phyloP scores from a whole-genome alignment of 2,888 invertebrate species.

The Pandemis corylana region DNA sequence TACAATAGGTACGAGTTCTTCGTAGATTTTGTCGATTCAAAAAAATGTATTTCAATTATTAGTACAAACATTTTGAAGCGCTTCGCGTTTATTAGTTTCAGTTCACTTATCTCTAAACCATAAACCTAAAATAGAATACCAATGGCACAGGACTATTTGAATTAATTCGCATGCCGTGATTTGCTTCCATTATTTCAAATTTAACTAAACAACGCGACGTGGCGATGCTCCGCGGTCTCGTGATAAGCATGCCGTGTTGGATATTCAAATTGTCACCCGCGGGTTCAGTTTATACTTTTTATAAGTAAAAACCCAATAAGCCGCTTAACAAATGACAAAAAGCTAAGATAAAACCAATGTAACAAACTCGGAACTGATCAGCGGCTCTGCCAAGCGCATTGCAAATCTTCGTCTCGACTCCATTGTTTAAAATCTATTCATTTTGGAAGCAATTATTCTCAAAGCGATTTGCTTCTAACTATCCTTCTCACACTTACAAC shows the following conservation, averaged over 20 bases:
- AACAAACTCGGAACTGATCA: constrained; percentile 36
- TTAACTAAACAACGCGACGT: constrained; percentile 45
- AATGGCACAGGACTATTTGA: constrained; percentile 34
- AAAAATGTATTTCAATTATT: not conserved
- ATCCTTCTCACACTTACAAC: constrained; percentile 55
- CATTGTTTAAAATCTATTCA: constrained; percentile 64
- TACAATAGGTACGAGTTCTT: not conserved
- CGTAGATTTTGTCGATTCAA: not conserved
- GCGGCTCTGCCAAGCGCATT: constrained; percentile 24
- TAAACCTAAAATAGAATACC: constrained; percentile 37
- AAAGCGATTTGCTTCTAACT: constrained; percentile 59
- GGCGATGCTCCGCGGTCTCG: constrained; percentile 46
- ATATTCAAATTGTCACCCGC: constrained; percentile 10
- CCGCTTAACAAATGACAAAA: not conserved
- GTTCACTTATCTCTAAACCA: constrained; percentile 3
- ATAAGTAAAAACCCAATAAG: not conserved
- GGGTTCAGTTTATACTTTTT: constrained; percentile 5
- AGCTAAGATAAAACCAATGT: not conserved
- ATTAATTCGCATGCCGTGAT: constrained; percentile 50
- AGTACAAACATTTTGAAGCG: too few species aligned
- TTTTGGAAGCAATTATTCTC: constrained; percentile 74
- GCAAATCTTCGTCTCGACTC: constrained; percentile 22
- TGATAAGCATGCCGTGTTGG: constrained; percentile 19
- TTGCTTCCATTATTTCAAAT: constrained; percentile 48
- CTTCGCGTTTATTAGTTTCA: not conserved